Percentiles rank a stretch among this genome's conserved stretches.
phyloP scores from a whole-genome alignment of 2,113 vertebrate genomes.

The Hemicordylus capensis region DNA sequence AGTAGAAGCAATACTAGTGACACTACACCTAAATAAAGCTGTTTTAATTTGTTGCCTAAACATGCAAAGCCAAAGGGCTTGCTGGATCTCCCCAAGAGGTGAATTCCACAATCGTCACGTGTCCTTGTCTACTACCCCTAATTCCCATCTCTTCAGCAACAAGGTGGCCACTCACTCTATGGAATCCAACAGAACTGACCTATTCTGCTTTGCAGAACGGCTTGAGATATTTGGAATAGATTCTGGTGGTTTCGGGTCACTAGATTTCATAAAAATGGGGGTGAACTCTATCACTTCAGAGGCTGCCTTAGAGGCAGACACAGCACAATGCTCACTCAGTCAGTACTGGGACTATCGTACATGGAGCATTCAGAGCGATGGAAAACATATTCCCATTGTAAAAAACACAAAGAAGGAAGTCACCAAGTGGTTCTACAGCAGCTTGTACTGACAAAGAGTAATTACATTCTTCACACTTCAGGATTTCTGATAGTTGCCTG shows the following conservation, averaged over 20 bases:
- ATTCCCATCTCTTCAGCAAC: neutral
- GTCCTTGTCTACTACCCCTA: neutral
- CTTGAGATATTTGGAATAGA: neutral
- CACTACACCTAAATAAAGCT: no score
- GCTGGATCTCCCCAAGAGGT: no score
- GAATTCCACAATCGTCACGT: no score
- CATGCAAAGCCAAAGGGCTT: no score
- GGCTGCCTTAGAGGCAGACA: neutral
- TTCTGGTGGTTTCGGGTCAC: neutral
- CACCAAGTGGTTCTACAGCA: slow-evolving; percentile 10
- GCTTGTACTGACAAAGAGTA: neutral
- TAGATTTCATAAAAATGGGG: neutral
- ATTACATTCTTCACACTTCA: neutral
- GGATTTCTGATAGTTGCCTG: neutral
- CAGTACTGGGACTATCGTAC: neutral
- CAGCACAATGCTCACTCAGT: neutral
- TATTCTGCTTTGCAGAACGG: neutral
- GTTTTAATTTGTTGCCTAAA: no score
- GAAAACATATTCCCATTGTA: slow-evolving; percentile 16
- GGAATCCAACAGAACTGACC: neutral
- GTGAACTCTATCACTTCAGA: neutral
- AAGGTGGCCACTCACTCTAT: neutral
- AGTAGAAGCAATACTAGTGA: no score
- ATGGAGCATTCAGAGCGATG: neutral
- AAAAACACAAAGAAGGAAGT: slow-evolving; percentile 15